Evolutionary conservation across 2,113 vertebrate genomes (phyloP), one percentile per base, ranked within the genome.

Genomic region (Poicephalus gulielmi): DNA sequence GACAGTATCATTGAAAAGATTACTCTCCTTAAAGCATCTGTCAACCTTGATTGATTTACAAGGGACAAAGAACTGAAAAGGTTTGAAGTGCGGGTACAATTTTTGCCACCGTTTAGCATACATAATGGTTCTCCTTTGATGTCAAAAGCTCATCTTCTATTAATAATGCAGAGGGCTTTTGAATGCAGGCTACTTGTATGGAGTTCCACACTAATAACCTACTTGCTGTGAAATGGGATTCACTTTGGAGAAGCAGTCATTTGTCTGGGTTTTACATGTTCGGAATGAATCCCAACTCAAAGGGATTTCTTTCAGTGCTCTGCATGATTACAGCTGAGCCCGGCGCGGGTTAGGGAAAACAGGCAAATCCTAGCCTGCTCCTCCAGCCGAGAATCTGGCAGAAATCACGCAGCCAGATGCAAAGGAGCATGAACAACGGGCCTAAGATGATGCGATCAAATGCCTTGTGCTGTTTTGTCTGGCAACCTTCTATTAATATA

Each of bases 1-100:
- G 97, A 98, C 96, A 97, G 96, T 97, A 97, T 97, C 97, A 97
- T 95, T 97, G 96, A 97, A 97, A 98, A 97, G 96, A 98, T 98
- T 97, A 97, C 97, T 98, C 97, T 98, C 95, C 97, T 98, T 98
- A 98, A 97, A 98, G 96, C 97, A 96, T 96, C 97, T 98, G 97
- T 97, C 97, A 98, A 96, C 94, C 84, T 97, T 97, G 97, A 98
- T 97, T 98, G 97, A 97, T 98, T 98, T 98, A 97, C 97, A 95
- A 96, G 96, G 97, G 94, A 97, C 97, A 96, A 97, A 97, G 96
- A 86, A 84, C 95, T 96, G 80, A 96, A 98, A 97, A 98, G 96
- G 94, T 95, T 95, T 98, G 96, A 98, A 97, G 95, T 96, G 93
- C 77, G 93, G 97, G 96, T 96, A 96, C 95, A 95, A 96, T 97